phyloP scores from a whole-genome alignment of 2,888 invertebrate genomes.

The Macrosoma leucophasiata region DNA sequence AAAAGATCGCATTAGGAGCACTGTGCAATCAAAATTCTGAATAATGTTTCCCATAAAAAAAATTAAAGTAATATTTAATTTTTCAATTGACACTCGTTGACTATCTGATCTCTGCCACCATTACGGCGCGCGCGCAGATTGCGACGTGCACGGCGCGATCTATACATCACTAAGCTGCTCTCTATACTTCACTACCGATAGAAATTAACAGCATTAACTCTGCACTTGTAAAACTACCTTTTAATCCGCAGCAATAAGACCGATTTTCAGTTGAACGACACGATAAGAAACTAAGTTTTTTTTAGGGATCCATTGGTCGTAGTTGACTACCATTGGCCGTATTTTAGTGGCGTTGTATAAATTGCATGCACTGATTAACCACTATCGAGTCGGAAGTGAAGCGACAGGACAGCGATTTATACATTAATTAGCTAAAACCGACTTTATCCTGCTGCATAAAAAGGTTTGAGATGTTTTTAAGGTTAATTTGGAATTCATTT shows the following conservation, averaged over 20 bases:
- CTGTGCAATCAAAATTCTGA: neutral
- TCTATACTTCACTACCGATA: constrained; percentile 55
- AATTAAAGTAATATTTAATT: too few species aligned
- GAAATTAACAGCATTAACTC: constrained; percentile 40
- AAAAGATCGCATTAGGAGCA: too few species aligned
- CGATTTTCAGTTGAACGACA: constrained; percentile 20
- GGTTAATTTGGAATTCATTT: too few species aligned
- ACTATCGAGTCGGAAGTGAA: constrained; percentile 51
- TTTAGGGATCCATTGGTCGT: constrained; percentile 32
- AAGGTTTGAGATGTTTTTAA: too few species aligned
- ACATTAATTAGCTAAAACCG: constrained; percentile 62
- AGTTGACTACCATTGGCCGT: constrained; percentile 45
- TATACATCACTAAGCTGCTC: constrained; percentile 64
- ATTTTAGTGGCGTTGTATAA: constrained; percentile 53
- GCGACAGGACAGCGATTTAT: constrained; percentile 53
- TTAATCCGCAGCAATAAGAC: constrained; percentile 21
- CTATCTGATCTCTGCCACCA: constrained; percentile 41
- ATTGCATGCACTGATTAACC: constrained; percentile 57
- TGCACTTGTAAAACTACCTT: constrained; percentile 25
- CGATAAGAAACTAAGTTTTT: constrained; percentile 34
- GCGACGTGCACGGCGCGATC: constrained; percentile 46
- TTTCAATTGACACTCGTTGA: constrained; percentile 10
- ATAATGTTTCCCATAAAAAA: too few species aligned
- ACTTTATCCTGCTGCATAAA: constrained; percentile 5
- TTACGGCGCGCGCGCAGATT: constrained; percentile 45